Base-by-base conservation (phyloP, 2,797 vertebrate species). In the Iguana delicatissima region DNA sequence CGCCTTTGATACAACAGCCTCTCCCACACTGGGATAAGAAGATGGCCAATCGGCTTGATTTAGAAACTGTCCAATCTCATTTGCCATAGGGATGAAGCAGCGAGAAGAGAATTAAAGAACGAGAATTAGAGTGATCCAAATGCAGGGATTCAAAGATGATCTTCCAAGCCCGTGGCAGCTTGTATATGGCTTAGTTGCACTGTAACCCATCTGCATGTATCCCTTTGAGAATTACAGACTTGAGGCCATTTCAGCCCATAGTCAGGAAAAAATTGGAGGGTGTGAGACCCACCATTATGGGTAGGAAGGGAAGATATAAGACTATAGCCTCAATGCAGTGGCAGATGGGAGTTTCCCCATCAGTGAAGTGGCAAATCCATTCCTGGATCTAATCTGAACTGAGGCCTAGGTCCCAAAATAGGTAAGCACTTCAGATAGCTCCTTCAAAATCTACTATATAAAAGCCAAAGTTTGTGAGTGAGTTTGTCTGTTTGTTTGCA, bases 1-100 rank as follows among this genome's bases (percentile, higher is more conserved):
- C 80, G 88, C 18, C 73, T 82, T 73, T 91, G 95, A 91, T 93
- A 89, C 84, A 87, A 69, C 84, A 89, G 93, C 85, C 91, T 85
- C 14, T 90, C 91, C 90, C 91, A 24, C 76, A 88, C 64, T 8
- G 94, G 91, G 5, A 80, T 85, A 57, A 90, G 32, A 52, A 89
- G 32, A 79, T 69, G 8, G n/a, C 42, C 57, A 72, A 2, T 57
- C 89, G 67, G 64, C 46, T 73, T 89, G 14, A 22, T 52, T 14
- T 50, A 22, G 86, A 0, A 0, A 6, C 3, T 90, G 2, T 29
- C 14, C 13, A 18, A 1, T 79, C 35, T 59, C 52, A 81, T 85
- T 89, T 22, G 32, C 42, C 52, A 52, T 0, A 67, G 87, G 81
- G 57, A 26, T 80, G 73, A 8, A 86, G n/a, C 12, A 3, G 2